Base-by-base conservation (phyloP, 1,140 invertebrate genomes). In the Nasonia longicornis region DNA sequence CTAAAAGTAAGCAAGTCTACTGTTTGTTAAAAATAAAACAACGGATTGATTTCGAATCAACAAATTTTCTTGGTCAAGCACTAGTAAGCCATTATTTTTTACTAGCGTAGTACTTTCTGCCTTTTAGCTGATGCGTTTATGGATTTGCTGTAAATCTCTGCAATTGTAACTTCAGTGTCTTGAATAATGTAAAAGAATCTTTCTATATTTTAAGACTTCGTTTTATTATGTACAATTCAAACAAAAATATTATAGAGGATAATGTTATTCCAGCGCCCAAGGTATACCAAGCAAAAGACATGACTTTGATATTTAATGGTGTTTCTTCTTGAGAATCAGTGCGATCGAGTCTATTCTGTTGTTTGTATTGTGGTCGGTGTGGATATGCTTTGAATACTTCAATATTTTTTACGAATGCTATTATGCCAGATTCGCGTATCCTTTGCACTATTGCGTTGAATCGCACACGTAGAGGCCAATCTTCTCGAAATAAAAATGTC, bases 401-500 rank as follows among this genome's bases (percentile, higher is more conserved):
- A 20, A 29, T 70, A 22, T 70, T 31, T 16, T 29, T 38, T 22
- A 74, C 4, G 8, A 31, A 58, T 31, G 7, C 3, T 4, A 74
- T 3, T 29, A 74, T 58, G 16, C 72, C 72, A 74, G n/a, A 16
- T 31, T 74, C 72, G 3, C 11, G 22, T 31, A 74, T n/a, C 20
- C 45, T 74, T 31, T 31, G 45, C 2, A 74, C 29, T 29, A 74
- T 12, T 2, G 2, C 2, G 26, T 74, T 58, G 3, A 74, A 26
- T 74, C 72, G n/a, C 10, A 11, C 4, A 0, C 26, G 22, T 8
- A 74, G 16, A 4, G 72, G 72, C 72, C 72, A 74, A 22, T 74
- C 72, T 58, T 74, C 72, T 16, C 48, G 72, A 22, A 58, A 26
- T 2, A 74, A 29, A 58, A 58, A 74, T 16, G 72, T 16, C 12